Conservation (phyloP, 2,113 vertebrate genomes). For the Ictidomys tridecemlineatus region DNA sequence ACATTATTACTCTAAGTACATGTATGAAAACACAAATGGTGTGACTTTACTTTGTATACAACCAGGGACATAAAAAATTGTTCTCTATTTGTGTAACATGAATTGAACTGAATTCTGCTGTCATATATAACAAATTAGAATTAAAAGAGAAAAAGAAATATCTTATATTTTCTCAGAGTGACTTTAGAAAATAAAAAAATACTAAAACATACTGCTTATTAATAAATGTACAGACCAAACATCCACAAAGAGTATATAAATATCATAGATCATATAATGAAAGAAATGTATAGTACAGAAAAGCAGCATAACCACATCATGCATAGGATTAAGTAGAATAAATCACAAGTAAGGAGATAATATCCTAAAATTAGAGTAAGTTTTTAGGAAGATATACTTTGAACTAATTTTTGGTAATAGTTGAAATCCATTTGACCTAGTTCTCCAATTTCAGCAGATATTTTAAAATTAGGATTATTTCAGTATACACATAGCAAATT, state of each 20-base stretch:
- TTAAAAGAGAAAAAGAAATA: neutral
- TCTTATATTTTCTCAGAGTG: neutral
- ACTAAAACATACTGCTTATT: neutral
- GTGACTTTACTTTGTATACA: too few species aligned
- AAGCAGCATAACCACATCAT: neutral
- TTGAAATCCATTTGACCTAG: neutral
- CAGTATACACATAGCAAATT: neutral
- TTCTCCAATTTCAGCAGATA: neutral
- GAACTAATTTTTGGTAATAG: neutral
- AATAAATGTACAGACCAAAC: neutral
- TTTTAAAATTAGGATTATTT: conserved; percentile 16
- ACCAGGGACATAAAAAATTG: too few species aligned
- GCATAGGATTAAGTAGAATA: neutral
- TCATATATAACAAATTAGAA: too few species aligned
- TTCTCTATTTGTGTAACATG: too few species aligned
- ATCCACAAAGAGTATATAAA: neutral
- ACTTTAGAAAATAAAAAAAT: conserved; percentile 30
- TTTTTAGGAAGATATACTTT: neutral
- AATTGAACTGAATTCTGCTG: too few species aligned
- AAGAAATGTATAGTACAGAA: neutral
- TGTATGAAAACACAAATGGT: too few species aligned
- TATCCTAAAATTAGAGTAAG: neutral
- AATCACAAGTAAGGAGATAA: neutral
- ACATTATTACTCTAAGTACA: too few species aligned
- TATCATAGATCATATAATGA: neutral